Evolutionary conservation across 2,888 invertebrate genomes (phyloP).

Genomic region (Sinodicranocentrus sp.): DNA sequence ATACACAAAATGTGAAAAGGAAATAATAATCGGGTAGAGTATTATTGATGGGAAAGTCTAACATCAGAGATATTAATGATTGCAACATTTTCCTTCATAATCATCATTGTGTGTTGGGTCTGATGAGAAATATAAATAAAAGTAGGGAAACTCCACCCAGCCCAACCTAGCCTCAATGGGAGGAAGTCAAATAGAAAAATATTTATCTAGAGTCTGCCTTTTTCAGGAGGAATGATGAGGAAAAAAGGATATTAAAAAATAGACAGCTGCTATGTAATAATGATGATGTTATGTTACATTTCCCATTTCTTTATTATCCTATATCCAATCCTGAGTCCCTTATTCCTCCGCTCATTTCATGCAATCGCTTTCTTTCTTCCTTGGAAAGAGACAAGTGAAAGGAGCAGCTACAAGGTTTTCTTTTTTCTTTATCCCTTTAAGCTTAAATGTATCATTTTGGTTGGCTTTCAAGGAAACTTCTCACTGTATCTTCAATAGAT

Average conservation of each 20-base stretch:
- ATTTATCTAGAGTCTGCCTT: background rate
- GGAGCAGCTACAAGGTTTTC: slow-evolving; percentile 12
- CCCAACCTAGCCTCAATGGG: too few relatives aligned
- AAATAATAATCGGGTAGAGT: too few relatives aligned
- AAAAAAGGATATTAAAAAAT: slow-evolving; percentile 20
- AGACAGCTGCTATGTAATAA: too few relatives aligned
- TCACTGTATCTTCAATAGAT: slow-evolving; percentile 34
- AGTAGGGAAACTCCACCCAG: too few relatives aligned
- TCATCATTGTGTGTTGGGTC: too few relatives aligned
- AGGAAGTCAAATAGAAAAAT: background rate
- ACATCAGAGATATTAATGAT: too few relatives aligned
- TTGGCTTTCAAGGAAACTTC: slow-evolving; percentile 12
- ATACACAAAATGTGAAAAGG: too few relatives aligned
- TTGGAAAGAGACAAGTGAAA: slow-evolving; percentile 16
- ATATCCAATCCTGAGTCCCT: background rate
- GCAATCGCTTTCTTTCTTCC: background rate
- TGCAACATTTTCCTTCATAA: too few relatives aligned
- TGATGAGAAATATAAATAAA: too few relatives aligned
- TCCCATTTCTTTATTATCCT: background rate
- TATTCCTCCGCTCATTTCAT: slow-evolving; percentile 10
- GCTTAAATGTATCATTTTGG: slow-evolving; percentile 50
- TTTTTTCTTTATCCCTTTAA: slow-evolving; percentile 47
- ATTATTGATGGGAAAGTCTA: too few relatives aligned
- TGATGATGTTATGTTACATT: too few relatives aligned
- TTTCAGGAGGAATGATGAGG: background rate